Evolutionary conservation across 1,140 invertebrate genomes (phyloP).

Genomic region (Metopolophium dirhodum): DNA sequence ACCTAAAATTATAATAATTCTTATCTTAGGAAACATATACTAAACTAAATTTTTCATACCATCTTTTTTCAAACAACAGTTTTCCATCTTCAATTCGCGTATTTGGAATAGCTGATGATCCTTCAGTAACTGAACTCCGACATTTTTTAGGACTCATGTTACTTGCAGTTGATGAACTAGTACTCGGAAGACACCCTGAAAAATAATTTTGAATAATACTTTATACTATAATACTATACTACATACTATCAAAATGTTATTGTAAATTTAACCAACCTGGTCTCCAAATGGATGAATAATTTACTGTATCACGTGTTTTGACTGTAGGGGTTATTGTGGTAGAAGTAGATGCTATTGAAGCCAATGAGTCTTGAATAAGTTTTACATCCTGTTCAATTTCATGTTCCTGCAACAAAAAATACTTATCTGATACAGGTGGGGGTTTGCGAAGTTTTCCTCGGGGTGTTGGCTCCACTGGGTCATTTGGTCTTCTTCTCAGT

Average conservation of each 20-base stretch:
- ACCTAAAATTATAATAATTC: conserved; percentile 66
- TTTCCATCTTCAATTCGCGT: conserved; percentile 87
- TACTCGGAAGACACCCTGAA: conserved; percentile 39
- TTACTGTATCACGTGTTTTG: conserved; percentile 35
- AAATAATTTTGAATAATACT: background rate
- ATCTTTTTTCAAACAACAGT: conserved; percentile 89
- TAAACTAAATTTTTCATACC: conserved; percentile 66
- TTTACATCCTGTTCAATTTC: conserved; percentile 89
- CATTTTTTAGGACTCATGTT: conserved; percentile 50
- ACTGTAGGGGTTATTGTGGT: background rate
- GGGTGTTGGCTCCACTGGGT: conserved; percentile 83
- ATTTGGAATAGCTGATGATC: conserved; percentile 42
- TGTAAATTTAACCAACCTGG: conserved; percentile 62
- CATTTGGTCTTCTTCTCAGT: conserved; percentile 87
- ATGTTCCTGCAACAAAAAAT: conserved; percentile 85
- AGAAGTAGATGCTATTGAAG: conserved; percentile 64
- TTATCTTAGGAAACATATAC: background rate
- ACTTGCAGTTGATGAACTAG: conserved; percentile 18
- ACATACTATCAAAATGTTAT: background rate
- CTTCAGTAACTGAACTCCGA: conserved; percentile 36
- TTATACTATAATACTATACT: background rate
- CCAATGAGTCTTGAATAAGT: conserved; percentile 74
- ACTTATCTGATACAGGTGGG: conserved; percentile 77
- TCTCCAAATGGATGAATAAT: conserved; percentile 65
- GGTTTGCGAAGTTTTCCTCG: conserved; percentile 80